Conservation (phyloP, 2,113 vertebrate species). For the western clawed frog (Xenopus tropicalis) region DNA sequence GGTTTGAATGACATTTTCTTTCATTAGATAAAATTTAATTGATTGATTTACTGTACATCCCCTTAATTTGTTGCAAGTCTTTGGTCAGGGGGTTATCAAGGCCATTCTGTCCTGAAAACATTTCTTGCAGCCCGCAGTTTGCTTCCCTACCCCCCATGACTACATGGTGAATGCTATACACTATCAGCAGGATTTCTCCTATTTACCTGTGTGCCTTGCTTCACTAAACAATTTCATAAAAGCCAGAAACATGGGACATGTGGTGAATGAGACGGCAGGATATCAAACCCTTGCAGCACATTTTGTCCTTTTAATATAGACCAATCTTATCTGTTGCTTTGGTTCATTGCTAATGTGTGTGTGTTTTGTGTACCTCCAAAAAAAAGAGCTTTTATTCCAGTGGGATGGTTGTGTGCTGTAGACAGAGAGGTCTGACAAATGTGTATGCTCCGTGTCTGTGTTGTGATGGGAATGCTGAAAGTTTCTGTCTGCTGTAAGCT, state of each 20-base stretch:
- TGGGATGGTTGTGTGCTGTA: not conserved
- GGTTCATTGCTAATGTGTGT: conserved; percentile 8
- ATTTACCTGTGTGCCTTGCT: conserved; percentile 21
- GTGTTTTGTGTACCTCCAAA: not conserved
- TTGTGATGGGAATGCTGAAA: no score
- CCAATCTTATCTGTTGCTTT: conserved; percentile 14
- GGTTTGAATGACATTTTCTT: no score
- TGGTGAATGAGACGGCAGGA: not conserved
- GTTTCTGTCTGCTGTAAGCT: no score
- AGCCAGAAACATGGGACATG: conserved; percentile 4
- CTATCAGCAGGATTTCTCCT: not conserved
- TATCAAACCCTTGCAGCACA: not conserved
- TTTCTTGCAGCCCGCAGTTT: no score
- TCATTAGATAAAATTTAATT: no score
- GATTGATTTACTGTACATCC: no score
- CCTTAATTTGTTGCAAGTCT: no score
- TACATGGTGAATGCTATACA: no score
- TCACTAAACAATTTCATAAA: conserved; percentile 30
- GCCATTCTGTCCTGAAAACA: no score
- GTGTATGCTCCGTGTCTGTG: not conserved
- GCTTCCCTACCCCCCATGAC: not conserved
- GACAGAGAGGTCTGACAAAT: not conserved
- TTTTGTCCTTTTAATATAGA: not conserved
- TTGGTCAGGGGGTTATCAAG: no score
- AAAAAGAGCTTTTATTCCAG: not conserved